These are phyloP conservation scores for Willowsia nigromaculata DNA, from an alignment of 2,888 invertebrate genomes.

Conservation along the genomic window DNA sequence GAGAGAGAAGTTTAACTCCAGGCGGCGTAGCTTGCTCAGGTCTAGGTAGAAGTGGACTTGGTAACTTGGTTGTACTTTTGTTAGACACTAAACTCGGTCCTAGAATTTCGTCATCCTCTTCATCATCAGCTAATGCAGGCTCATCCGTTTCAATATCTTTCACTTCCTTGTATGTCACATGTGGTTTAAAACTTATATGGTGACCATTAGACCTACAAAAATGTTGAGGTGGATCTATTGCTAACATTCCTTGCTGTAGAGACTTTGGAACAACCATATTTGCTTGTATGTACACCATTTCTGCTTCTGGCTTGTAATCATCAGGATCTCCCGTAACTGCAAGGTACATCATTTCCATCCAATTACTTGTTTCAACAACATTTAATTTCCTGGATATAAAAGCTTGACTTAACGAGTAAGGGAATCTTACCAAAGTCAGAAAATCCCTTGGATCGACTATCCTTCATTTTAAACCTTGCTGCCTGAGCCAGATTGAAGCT, in stretches of 20 bases:
- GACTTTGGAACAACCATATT: constrained; percentile 93
- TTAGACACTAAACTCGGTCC: constrained; percentile 8
- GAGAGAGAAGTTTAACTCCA: constrained; percentile 10
- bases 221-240: constrained; percentile 78
- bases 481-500: constrained; percentile 94
- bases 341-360: no score
- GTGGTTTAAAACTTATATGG: constrained; percentile 74
- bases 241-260: constrained; percentile 90
- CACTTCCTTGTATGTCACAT: constrained; percentile 60
- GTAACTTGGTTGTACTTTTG: constrained; percentile 44
- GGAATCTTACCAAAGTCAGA: constrained; percentile 66
- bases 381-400: no score
- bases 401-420: background rate
- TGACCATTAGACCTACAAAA: constrained; percentile 70
- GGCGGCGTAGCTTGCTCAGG: background rate
- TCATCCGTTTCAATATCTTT: constrained; percentile 51
- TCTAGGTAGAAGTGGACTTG: background rate
- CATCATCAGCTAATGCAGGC: constrained; percentile 59
- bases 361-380: no score
- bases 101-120: constrained; percentile 47
- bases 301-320: constrained; percentile 70
- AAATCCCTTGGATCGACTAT: constrained; percentile 63
- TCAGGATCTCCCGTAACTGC: constrained; percentile 72
- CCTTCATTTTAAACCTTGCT: constrained; percentile 82
- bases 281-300: constrained; percentile 82